A percentile compares a stretch with the other conserved stretches of the same genome.
Evolutionary conservation across 2,797 vertebrate genomes (phyloP).

Genomic region (Dendrocincla fuliginosa): DNA sequence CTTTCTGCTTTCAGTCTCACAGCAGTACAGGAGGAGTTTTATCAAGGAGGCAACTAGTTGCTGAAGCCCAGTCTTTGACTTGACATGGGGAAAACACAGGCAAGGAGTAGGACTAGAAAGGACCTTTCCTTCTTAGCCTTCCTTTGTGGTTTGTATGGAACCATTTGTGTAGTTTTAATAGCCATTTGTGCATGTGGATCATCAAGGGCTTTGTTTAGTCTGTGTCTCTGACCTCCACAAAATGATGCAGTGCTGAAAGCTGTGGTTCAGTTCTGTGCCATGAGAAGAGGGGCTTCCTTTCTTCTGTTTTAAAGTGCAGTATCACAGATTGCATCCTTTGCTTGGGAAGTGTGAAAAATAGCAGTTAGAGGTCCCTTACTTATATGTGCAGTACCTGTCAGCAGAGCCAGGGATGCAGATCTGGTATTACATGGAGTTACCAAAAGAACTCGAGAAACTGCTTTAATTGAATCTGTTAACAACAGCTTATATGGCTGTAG

Average conservation of each 20-base stretch:
- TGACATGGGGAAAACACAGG: background rate
- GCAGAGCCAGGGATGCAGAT: background rate
- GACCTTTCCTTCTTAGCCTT: background rate
- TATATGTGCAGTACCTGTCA: background rate
- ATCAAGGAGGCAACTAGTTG: background rate
- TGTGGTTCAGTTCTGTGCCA: background rate
- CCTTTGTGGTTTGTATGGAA: background rate
- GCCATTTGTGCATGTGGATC: background rate
- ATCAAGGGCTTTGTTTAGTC: background rate
- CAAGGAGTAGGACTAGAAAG: background rate
- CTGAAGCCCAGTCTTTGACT: background rate
- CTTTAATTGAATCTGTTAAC: background rate
- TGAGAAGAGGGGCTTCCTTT: background rate
- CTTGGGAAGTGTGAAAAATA: background rate
- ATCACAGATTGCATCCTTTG: background rate
- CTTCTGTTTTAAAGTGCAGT: background rate
- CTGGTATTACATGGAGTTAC: background rate
- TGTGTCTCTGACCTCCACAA: background rate
- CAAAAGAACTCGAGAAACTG: background rate
- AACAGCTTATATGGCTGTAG: background rate
- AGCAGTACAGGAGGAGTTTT: background rate
- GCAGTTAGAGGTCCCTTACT: background rate
- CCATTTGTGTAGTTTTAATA: background rate
- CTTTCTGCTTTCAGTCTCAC: background rate
- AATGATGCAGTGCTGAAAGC: background rate